Conservation (phyloP, 1,140 invertebrate genomes). For the Sinonovacula constricta region DNA sequence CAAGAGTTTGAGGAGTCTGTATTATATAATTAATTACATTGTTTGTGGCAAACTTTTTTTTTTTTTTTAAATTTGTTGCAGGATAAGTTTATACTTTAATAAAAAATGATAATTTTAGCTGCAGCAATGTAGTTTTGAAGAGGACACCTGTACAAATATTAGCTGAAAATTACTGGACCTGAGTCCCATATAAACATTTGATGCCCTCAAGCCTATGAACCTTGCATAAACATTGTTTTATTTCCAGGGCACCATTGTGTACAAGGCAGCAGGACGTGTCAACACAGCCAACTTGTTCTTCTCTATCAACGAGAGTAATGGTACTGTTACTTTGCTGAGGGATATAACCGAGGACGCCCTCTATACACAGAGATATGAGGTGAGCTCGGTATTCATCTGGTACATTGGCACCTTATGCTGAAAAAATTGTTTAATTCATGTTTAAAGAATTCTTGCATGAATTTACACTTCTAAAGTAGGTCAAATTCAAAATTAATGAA, state of each 20-base stretch:
- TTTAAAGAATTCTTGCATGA: background rate
- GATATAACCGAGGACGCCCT: constrained; percentile 28
- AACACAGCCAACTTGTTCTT: constrained; percentile 38
- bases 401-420: background rate
- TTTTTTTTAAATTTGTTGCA: background rate
- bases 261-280: constrained; percentile 41
- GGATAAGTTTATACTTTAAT: too few species aligned
- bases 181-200: too few species aligned
- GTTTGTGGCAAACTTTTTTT: background rate
- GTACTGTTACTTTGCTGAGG: constrained; percentile 7
- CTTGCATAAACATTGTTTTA: too few species aligned
- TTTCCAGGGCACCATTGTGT: constrained; percentile 36
- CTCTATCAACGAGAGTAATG: constrained; percentile 21
- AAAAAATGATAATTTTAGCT: too few species aligned
- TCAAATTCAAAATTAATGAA: background rate
- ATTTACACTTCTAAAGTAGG: background rate
- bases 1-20: too few species aligned
- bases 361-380: constrained; percentile 20
- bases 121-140: too few species aligned
- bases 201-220: too few species aligned
- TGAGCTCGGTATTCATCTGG: background rate
- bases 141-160: too few species aligned
- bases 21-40: too few species aligned
- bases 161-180: too few species aligned
- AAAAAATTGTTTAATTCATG: background rate